These are phyloP conservation scores for Endotricha flammealis DNA, from an alignment of 2,888 invertebrate genomes.

Conservation along the genomic window DNA sequence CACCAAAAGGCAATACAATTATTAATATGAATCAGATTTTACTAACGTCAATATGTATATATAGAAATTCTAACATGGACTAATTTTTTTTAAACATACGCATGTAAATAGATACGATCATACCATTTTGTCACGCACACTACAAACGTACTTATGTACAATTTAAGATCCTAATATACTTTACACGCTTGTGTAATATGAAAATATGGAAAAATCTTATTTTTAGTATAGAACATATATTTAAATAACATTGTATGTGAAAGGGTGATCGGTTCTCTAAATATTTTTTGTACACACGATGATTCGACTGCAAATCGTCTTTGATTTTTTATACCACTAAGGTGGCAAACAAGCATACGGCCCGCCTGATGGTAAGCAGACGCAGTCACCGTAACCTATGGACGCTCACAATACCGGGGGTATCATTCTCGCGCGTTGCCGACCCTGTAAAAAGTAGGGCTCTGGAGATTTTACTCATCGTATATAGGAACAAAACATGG, in stretches of 20 bases:
- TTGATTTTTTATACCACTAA: too few relatives aligned
- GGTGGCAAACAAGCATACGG: too few relatives aligned
- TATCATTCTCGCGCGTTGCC: too few relatives aligned
- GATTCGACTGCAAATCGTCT: too few relatives aligned
- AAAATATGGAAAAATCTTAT: conserved; percentile 25
- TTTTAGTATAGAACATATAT: conserved; percentile 10
- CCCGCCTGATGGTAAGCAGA: too few relatives aligned
- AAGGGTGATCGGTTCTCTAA: too few relatives aligned
- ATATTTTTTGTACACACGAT: too few relatives aligned
- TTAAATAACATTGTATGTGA: conserved; percentile 6
- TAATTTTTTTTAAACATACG: conserved; percentile 12
- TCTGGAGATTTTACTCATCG: too few relatives aligned
- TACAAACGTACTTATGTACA: conserved; percentile 24
- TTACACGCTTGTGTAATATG: conserved; percentile 24
- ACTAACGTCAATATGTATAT: not conserved
- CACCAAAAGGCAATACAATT: not conserved
- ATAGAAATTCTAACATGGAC: not conserved
- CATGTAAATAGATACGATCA: conserved; percentile 19
- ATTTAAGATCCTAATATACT: conserved; percentile 17
- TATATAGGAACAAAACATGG: too few relatives aligned
- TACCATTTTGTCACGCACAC: conserved; percentile 12
- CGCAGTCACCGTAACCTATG: too few relatives aligned
- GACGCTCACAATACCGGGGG: too few relatives aligned
- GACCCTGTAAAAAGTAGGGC: too few relatives aligned
- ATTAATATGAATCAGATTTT: not conserved